Percentiles rank a stretch among this genome's conserved stretches.
These are phyloP conservation scores for Kradibia gibbosae DNA, from an alignment of 1,140 invertebrate species.

Conservation along the genomic window DNA sequence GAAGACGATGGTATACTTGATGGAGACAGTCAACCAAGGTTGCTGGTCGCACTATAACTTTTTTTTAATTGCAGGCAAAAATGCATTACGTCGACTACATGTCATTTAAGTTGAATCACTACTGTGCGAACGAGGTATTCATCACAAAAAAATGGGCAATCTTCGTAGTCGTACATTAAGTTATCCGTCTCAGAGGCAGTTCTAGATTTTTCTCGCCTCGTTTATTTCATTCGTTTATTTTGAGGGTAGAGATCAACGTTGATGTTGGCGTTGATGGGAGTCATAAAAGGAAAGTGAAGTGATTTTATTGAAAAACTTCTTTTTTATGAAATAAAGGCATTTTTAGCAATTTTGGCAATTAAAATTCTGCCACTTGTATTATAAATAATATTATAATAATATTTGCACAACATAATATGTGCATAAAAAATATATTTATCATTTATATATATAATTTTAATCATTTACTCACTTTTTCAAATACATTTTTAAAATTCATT, in stretches of 20 bases:
- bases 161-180: not conserved
- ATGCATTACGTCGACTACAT: not conserved
- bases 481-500: no score
- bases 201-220: not conserved
- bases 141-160: not conserved
- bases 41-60: conserved; percentile 13
- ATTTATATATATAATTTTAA: no score
- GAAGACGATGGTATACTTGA: not conserved
- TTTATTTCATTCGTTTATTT: not conserved
- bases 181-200: not conserved
- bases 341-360: not conserved
- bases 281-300: not conserved
- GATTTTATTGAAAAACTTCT: not conserved
- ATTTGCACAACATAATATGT: no score
- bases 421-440: no score
- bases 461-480: no score
- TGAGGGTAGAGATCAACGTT: not conserved
- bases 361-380: not conserved
- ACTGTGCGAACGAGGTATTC: not conserved
- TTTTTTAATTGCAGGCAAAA: not conserved
- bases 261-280: not conserved
- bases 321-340: not conserved
- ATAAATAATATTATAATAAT: not conserved
- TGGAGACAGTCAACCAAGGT: not conserved
- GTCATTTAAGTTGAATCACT: not conserved